phyloP scores from a whole-genome alignment of 2,888 invertebrate species.

The Timema podura region DNA sequence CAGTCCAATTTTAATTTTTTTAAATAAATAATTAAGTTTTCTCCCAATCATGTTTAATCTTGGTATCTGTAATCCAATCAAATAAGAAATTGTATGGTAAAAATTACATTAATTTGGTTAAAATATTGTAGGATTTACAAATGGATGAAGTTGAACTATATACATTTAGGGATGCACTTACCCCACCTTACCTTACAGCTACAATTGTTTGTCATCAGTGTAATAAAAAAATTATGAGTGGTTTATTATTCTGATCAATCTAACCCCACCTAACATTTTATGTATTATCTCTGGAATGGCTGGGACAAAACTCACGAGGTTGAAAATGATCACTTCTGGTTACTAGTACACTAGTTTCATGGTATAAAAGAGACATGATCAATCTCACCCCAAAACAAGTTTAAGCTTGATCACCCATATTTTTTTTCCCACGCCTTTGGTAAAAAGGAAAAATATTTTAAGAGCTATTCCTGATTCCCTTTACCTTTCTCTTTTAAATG shows the following conservation, averaged over 20 bases:
- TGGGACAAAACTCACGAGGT: not conserved
- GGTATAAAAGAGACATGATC: conserved; percentile 1
- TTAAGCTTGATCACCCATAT: not conserved
- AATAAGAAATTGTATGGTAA: too few relatives aligned
- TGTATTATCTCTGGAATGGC: not conserved
- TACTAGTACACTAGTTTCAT: not conserved
- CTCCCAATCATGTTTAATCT: too few relatives aligned
- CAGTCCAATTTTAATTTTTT: too few relatives aligned
- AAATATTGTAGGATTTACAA: too few relatives aligned
- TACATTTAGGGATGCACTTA: too few relatives aligned
- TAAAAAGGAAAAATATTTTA: not conserved
- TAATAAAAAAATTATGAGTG: not conserved
- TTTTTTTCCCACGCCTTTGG: not conserved
- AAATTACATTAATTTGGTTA: too few relatives aligned
- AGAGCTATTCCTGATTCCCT: not conserved
- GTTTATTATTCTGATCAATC: not conserved
- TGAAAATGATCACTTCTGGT: conserved; percentile 3
- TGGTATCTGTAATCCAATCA: too few relatives aligned
- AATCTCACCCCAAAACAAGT: conserved; percentile 9
- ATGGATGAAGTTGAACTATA: too few relatives aligned
- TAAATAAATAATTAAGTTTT: too few relatives aligned
- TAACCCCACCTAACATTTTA: not conserved
- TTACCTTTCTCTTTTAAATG: not conserved
- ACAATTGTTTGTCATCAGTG: too few relatives aligned
- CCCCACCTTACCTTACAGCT: too few relatives aligned